Conservation (phyloP, 2,888 invertebrate species). For the Myathropa florea region DNA sequence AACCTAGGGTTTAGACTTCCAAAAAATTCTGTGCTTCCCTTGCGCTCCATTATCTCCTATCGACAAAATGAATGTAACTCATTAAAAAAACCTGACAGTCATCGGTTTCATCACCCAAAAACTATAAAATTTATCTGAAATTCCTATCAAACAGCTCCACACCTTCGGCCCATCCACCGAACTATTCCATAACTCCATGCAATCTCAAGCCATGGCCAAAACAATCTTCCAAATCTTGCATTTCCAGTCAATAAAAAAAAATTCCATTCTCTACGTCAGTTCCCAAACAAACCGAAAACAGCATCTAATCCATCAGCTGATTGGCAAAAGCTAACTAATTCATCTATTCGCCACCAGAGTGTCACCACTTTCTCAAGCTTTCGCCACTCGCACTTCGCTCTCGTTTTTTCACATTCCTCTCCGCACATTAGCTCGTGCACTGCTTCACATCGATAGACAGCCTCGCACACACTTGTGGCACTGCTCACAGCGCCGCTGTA, state of each 20-base stretch:
- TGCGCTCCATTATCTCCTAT: too few species aligned
- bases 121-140: too few species aligned
- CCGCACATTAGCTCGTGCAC: constrained; percentile 3
- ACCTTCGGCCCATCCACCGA: background rate
- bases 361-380: constrained; percentile 12
- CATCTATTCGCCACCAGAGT: constrained; percentile 47
- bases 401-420: background rate
- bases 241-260: constrained; percentile 8
- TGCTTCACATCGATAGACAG: constrained; percentile 1
- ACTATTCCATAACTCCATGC: constrained; percentile 2
- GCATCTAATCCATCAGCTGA: constrained; percentile 20
- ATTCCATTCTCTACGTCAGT: constrained; percentile 26
- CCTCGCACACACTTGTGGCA: constrained; percentile 5
- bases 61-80: too few species aligned
- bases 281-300: background rate
- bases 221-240: background rate
- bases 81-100: too few species aligned
- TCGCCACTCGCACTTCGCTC: background rate
- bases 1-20: too few species aligned
- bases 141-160: background rate
- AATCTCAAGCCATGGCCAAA: background rate
- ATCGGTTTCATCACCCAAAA: too few species aligned
- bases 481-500: background rate
- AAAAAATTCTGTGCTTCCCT: too few species aligned
- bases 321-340: constrained; percentile 33